These are phyloP conservation scores for Rotaria socialis DNA, from an alignment of 2,888 invertebrate genomes.

Conservation along the genomic window DNA sequence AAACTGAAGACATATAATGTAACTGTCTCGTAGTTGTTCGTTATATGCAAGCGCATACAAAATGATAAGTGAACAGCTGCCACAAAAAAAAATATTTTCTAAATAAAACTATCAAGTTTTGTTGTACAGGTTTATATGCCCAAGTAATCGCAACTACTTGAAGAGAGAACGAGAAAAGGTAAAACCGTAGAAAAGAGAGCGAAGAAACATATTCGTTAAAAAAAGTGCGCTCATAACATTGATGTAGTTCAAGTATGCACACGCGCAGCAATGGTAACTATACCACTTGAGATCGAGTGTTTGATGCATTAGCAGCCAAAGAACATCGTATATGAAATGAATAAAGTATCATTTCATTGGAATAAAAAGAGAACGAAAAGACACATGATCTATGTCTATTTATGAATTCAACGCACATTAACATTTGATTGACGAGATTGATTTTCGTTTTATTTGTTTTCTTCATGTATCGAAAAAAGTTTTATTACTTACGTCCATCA, in stretches of 20 bases:
- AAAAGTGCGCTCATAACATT: background rate
- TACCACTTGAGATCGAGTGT: background rate
- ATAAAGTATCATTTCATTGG: background rate
- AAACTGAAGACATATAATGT: background rate
- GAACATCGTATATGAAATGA: background rate
- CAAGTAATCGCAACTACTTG: slow-evolving; percentile 26
- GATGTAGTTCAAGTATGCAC: slow-evolving; percentile 3
- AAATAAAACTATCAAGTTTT: background rate
- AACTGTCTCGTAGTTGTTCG: background rate
- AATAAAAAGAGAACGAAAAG: background rate
- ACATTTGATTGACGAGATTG: slow-evolving; percentile 5
- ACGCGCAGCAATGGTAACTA: background rate
- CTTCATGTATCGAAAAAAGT: background rate
- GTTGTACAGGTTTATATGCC: background rate
- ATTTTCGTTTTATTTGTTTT: background rate
- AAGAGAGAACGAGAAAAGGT: background rate
- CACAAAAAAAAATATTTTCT: background rate
- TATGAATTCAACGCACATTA: background rate
- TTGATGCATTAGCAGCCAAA: background rate
- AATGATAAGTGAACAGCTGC: background rate
- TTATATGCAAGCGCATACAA: background rate
- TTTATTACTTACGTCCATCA: slow-evolving; percentile 13
- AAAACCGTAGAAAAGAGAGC: background rate
- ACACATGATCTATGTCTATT: slow-evolving; percentile 8
- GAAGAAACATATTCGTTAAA: background rate